Conservation (phyloP, 2,888 invertebrate species). For the Hemistola chrysoprasaria region DNA sequence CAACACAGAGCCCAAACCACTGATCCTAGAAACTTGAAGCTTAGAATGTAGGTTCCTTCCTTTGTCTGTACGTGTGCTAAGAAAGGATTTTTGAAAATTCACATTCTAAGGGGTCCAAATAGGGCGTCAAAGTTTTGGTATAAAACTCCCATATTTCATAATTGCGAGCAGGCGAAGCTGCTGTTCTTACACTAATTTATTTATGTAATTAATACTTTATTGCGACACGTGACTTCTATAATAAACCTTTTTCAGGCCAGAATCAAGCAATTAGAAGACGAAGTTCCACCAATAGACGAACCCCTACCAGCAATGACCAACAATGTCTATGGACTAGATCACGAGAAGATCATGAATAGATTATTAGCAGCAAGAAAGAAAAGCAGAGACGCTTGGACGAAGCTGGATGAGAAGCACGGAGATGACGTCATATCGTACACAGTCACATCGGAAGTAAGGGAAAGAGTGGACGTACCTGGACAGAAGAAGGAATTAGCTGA, state of each 20-base stretch:
- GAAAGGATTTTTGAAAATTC: too few species aligned
- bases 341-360: conserved; percentile 83
- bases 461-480: conserved; percentile 41
- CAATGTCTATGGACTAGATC: conserved; percentile 87
- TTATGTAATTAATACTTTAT: conserved; percentile 3
- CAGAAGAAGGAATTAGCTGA: conserved; percentile 78
- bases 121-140: too few species aligned
- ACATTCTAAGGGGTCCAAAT: too few species aligned
- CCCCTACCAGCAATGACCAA: conserved; percentile 87
- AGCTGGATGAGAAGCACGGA: conserved; percentile 33
- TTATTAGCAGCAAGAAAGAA: conserved; percentile 76
- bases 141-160: too few species aligned
- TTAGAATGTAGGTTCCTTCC: too few species aligned
- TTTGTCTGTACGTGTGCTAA: too few species aligned
- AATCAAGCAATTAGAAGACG: conserved; percentile 64
- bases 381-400: conserved; percentile 79
- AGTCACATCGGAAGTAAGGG: conserved; percentile 24
- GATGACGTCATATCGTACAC: conserved; percentile 59
- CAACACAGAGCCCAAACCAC: too few species aligned
- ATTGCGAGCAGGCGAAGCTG: too few species aligned
- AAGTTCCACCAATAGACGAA: conserved; percentile 54
- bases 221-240: too few species aligned
- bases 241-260: conserved; percentile 52
- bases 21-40: too few species aligned
- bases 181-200: too few species aligned